Evolutionary conservation across 2,113 vertebrate species (phyloP).

Genomic region (Nettapus auritus): DNA sequence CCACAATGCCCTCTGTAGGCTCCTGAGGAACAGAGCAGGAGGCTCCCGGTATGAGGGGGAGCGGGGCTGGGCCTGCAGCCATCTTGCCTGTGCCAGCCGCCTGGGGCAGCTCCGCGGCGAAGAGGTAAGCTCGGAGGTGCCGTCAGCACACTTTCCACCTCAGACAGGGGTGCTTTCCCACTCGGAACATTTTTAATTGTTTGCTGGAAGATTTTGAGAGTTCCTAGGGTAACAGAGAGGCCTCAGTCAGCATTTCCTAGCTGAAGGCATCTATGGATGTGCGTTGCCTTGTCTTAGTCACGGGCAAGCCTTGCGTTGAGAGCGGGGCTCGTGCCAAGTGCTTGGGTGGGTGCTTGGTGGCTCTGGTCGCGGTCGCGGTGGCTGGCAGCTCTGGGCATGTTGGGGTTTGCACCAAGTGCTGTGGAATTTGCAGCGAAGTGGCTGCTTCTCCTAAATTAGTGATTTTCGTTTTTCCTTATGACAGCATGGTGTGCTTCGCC

Average conservation of each 20-base stretch:
- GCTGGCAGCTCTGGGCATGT: neutral
- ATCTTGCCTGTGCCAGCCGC: neutral
- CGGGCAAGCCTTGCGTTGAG: neutral
- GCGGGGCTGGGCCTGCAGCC: accelerated
- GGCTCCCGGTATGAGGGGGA: neutral
- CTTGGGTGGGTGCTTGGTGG: slow-evolving; percentile 43
- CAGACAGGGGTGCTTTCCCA: neutral
- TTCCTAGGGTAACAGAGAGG: slow-evolving; percentile 3
- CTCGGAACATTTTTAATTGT: slow-evolving; percentile 41
- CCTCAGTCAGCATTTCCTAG: slow-evolving; percentile 39
- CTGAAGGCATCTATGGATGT: slow-evolving; percentile 42
- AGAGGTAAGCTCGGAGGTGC: slow-evolving; percentile 6
- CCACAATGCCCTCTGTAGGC: slow-evolving; percentile 24
- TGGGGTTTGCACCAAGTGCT: slow-evolving; percentile 1
- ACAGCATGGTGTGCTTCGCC: accelerated
- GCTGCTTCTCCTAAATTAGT: neutral
- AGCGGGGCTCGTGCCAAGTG: slow-evolving; percentile 6
- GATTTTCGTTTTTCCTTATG: neutral
- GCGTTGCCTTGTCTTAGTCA: neutral
- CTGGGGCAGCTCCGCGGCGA: neutral
- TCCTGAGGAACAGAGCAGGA: neutral
- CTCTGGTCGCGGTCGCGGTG: neutral
- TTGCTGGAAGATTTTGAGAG: slow-evolving; percentile 29
- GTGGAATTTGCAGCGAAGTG: neutral
- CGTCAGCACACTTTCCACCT: neutral